These are phyloP conservation scores for Euleptes europaea DNA, from an alignment of 2,113 vertebrate genomes.

Conservation along the genomic window DNA sequence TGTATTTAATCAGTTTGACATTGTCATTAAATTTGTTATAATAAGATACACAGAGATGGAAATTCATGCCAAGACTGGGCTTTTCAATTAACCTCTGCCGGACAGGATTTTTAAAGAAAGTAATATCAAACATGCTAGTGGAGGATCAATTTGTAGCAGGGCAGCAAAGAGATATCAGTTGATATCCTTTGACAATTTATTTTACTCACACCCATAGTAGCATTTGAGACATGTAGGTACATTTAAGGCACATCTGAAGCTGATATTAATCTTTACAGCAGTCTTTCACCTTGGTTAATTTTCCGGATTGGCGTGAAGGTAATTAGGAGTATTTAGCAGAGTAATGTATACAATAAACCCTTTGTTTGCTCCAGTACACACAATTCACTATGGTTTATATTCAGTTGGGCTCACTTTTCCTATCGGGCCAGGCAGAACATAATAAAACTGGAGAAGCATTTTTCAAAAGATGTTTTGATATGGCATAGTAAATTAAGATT, in stretches of 20 bases:
- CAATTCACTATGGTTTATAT: not conserved
- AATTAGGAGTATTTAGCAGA: not conserved
- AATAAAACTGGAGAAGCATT: not conserved
- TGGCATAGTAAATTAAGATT: not conserved
- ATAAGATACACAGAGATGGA: conserved; percentile 44
- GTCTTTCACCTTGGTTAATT: not conserved
- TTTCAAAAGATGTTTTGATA: not conserved
- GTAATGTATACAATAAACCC: not conserved
- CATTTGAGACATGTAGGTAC: not conserved
- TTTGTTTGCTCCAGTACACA: not conserved
- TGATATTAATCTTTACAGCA: not conserved
- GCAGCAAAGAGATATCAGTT: not conserved
- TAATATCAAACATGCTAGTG: conserved; percentile 21
- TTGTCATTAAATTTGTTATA: conserved; percentile 54
- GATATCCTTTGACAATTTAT: not conserved
- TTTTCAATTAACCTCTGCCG: conserved; percentile 57
- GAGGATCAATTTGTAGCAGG: not conserved
- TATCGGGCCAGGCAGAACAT: not conserved
- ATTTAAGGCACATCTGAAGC: not conserved
- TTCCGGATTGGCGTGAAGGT: not conserved
- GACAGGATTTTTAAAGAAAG: conserved; percentile 36
- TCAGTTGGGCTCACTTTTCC: not conserved
- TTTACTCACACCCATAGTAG: not conserved
- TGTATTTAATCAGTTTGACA: conserved; percentile 49
- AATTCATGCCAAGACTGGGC: conserved; percentile 35